Evolutionary conservation across 2,797 vertebrate species (phyloP).

Genomic region (Gymnothorax javanicus): DNA sequence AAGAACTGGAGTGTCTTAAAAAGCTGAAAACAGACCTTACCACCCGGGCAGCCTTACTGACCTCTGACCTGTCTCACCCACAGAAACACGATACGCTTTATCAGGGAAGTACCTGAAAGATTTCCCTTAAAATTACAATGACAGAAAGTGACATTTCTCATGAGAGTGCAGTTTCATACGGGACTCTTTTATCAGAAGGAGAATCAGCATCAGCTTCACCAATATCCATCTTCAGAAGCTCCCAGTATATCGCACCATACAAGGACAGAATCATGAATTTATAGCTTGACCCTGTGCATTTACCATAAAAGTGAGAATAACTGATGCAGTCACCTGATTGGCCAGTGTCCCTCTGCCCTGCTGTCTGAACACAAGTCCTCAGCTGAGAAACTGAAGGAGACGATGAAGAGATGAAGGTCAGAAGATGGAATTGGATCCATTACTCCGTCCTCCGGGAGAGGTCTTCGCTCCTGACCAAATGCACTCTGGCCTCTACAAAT

Average conservation of each 20-base stretch:
- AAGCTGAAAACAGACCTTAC: too few relatives aligned
- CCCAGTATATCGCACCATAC: too few relatives aligned
- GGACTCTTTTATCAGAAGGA: background rate
- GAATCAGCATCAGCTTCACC: too few relatives aligned
- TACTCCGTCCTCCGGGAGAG: background rate
- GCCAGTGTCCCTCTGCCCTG: slow-evolving; percentile 5
- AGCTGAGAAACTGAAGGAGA: background rate
- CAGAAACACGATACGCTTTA: too few relatives aligned
- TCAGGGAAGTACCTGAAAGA: too few relatives aligned
- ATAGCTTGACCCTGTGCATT: slow-evolving; percentile 8
- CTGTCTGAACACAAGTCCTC: slow-evolving; percentile 18
- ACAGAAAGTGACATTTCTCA: too few relatives aligned
- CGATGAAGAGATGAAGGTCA: background rate
- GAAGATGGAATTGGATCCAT: slow-evolving; percentile 3
- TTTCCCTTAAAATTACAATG: too few relatives aligned
- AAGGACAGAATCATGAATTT: slow-evolving; percentile 14
- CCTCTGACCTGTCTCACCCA: too few relatives aligned
- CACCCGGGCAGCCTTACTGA: too few relatives aligned
- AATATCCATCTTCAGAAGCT: too few relatives aligned
- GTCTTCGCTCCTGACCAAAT: background rate
- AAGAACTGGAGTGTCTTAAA: too few relatives aligned
- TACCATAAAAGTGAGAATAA: slow-evolving; percentile 18
- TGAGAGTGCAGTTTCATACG: background rate
- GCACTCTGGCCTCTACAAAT: background rate
- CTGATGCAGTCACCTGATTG: background rate